Evolutionary conservation across 2,113 vertebrate species (phyloP), one percentile per base, ranked within the genome.

Genomic region (Madoqua kirkii): DNA sequence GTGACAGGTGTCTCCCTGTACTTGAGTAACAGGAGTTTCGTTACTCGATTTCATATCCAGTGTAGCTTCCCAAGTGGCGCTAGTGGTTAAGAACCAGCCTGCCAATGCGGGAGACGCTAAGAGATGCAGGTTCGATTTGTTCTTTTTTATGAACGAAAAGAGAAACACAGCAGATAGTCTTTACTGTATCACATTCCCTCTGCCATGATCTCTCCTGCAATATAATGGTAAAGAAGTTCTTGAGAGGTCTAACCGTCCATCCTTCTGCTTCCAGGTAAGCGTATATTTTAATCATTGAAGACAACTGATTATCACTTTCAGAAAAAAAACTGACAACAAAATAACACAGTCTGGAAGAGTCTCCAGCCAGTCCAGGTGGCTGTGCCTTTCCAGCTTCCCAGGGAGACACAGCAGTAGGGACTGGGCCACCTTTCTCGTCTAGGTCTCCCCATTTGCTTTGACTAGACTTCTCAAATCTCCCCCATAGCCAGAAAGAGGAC

Each of bases 361-460:
- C 45, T 17, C 52, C 59, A 25, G 31, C 17, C 33, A 92, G 55
- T 16, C 27, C n/a, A n/a, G 7, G n/a, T 92, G 36, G 21, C 3
- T 62, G 29, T 5, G 33, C 1, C 29, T 89, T 43, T 62, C 86
- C 52, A 43, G 48, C 48, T 52, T 93, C 64, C 31, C 17, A 33
- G 36, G 62, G 45, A 33, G 36, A 55, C 36, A 14, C 1, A 7
- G 7, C 19, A 8, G 0, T 3, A 3, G 7, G 6, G 19, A 36
- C 29, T 27, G 8, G 10, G 55, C 15, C 9, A 10, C 7, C 21
- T 78, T 31, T 5, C n/a, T 60, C 4, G 2, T 43, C 62, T 14
- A 74, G 29, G 5, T 76, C 19, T 48, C 86, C 62, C 50, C 67
- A 23, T 79, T 59, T 62, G 15, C 21, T 62, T 62, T 91, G 9